Evolutionary conservation across 2,113 vertebrate species (phyloP).

Genomic region (Ascaphus truei): DNA sequence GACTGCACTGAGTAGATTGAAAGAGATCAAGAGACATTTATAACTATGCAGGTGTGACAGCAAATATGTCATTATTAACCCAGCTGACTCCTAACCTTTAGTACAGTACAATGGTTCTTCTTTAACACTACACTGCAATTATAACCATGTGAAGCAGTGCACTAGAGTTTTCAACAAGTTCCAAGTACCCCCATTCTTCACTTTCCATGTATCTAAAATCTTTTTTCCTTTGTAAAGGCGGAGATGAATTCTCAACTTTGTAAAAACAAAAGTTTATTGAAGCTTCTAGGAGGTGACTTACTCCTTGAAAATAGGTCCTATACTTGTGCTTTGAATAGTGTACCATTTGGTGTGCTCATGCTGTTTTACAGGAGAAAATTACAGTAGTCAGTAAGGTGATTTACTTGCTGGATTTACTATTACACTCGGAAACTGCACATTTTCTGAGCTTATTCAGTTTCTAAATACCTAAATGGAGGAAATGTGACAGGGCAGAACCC

Average conservation of each 20-base stretch:
- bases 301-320: background rate
- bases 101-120: too few species aligned
- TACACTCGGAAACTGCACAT: too few species aligned
- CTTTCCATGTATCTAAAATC: background rate
- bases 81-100: background rate
- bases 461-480: too few species aligned
- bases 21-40: background rate
- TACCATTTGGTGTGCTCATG: background rate
- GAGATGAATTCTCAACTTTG: background rate
- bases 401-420: too few species aligned
- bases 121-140: background rate
- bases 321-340: background rate
- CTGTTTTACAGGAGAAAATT: too few species aligned
- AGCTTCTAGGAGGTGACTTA: too few species aligned
- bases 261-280: background rate
- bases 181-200: background rate
- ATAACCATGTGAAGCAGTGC: background rate
- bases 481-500: too few species aligned
- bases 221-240: background rate
- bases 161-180: background rate
- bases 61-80: background rate
- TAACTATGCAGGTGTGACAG: background rate
- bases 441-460: too few species aligned
- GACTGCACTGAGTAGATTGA: background rate
- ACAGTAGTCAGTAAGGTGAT: too few species aligned